Conservation (phyloP, 1,140 invertebrate species). For the Drosophila melanica region DNA sequence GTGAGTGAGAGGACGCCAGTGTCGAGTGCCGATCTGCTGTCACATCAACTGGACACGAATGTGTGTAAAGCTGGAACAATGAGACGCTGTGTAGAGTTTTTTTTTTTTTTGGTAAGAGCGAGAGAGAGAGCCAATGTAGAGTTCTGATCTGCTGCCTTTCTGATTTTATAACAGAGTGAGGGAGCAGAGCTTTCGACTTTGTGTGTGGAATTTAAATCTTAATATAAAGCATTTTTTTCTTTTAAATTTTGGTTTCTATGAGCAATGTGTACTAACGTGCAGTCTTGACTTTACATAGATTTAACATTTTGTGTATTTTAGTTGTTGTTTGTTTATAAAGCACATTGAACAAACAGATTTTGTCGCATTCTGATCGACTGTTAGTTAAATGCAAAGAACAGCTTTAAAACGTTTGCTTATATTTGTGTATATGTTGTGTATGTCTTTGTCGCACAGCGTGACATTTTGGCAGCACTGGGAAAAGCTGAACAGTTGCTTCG, state of each 20-base stretch:
- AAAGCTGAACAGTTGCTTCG: conserved; percentile 1
- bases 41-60: background rate
- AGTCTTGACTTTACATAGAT: too few species aligned
- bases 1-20: background rate
- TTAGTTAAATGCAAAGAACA: background rate
- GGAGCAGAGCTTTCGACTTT: too few species aligned
- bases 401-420: background rate
- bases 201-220: too few species aligned
- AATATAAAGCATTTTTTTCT: too few species aligned
- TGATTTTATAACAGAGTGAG: too few species aligned
- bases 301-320: too few species aligned
- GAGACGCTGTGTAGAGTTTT: conserved; percentile 1
- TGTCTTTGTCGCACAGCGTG: conserved; percentile 25
- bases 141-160: background rate
- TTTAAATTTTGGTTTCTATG: too few species aligned
- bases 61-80: too few species aligned
- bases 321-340: too few species aligned
- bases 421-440: background rate
- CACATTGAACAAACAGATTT: too few species aligned
- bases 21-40: conserved; percentile 5
- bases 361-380: background rate
- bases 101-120: background rate
- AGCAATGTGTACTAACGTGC: too few species aligned
- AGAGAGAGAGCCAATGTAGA: background rate
- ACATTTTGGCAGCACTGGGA: conserved; percentile 23